Conservation (phyloP, 2,113 vertebrate genomes). For the Ranitomeya variabilis region DNA sequence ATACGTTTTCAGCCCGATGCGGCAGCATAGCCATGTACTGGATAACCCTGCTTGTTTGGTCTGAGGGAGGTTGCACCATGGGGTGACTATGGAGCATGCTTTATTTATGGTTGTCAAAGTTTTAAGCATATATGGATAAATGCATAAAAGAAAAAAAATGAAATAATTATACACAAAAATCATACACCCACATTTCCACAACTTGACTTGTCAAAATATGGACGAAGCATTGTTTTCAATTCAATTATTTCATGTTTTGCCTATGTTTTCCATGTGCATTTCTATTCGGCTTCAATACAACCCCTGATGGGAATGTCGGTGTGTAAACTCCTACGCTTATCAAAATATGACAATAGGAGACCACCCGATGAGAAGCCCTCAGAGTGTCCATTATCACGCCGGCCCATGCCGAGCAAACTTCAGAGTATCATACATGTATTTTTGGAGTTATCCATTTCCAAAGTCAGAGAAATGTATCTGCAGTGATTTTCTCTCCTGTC, state of each 20-base stretch:
- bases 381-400: slow-evolving; percentile 12
- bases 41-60: not conserved
- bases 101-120: not conserved
- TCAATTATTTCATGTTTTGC: slow-evolving; percentile 16
- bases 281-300: not conserved
- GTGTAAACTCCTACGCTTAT: slow-evolving; percentile 24
- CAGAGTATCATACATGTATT: not conserved
- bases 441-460: not conserved
- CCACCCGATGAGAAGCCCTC: slow-evolving; percentile 10
- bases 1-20: not conserved
- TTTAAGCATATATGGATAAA: not conserved
- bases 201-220: slow-evolving; percentile 28
- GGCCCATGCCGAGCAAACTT: slow-evolving; percentile 8
- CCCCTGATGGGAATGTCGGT: slow-evolving; percentile 15
- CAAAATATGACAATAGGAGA: slow-evolving; percentile 1
- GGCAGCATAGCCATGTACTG: not conserved
- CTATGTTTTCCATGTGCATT: slow-evolving; percentile 9
- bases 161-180: not conserved
- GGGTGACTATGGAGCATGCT: not conserved
- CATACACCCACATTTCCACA: slow-evolving; percentile 32
- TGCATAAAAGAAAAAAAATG: slow-evolving; percentile 1
- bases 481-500: not conserved
- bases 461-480: not conserved
- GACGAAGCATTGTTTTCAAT: not conserved
- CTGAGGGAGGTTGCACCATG: not conserved